Evolutionary conservation across 2,797 vertebrate genomes (phyloP), one percentile per base, ranked within the genome.

Genomic region (Phalanger gymnotis): DNA sequence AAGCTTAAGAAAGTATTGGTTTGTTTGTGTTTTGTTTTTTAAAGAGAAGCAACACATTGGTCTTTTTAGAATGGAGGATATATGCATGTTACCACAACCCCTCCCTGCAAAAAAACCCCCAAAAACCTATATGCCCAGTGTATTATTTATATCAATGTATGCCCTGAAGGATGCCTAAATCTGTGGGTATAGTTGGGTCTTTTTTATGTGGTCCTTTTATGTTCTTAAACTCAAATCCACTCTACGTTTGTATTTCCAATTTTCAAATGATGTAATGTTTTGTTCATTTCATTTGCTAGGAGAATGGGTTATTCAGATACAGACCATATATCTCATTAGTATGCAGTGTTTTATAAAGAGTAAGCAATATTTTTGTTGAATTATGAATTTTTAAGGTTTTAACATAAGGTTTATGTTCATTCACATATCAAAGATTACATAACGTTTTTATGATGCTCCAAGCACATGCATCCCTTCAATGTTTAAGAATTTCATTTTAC

Each of bases 401-500:
- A 56, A 56, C n/a, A n/a, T n/a, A n/a, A n/a, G n/a, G n/a, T n/a
- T n/a, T n/a, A n/a, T n/a, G n/a, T n/a, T 0, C 0, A 90, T 96
- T 95, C 92, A 96, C 89, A 92, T 51, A 93, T 25, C 30, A 95
- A 94, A n/a, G 61, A 91, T 55, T 93, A 93, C 0, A 0, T 87
- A 97, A 97, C 27, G 93, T 95, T 96, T 97, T 96, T 90, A 95
- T 57, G 54, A 53, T 56, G 90, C 96, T 92, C 92, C 93, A 56
- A 92, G 92, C 90, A 94, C 0, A 92, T 0, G 2, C 25, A 54
- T 97, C 97, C 95, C 96, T 90, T 97, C 95, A 96, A 92, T n/a
- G n/a, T n/a, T n/a, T n/a, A n/a, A n/a, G 96, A 97, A 90, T 96
- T 96, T 94, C 90, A 81, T 98, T 98, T 98, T 93, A 73, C 97